Conservation (phyloP, 1,140 invertebrate genomes). For the Heliconius hewitsoni region DNA sequence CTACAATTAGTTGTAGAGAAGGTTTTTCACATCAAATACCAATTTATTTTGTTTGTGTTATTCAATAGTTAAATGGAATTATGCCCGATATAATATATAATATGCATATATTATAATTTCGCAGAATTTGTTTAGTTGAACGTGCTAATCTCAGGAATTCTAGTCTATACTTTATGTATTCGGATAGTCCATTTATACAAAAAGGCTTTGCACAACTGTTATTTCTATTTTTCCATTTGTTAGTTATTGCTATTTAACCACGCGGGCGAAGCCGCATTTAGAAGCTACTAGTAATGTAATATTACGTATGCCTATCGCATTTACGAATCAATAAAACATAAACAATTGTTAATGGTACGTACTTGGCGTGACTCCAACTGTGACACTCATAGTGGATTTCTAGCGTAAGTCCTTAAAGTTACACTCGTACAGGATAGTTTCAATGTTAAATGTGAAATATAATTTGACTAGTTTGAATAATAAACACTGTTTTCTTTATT, state of each 20-base stretch:
- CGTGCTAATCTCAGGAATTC: no score
- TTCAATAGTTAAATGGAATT: no score
- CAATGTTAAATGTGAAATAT: neutral
- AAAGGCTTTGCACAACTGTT: no score
- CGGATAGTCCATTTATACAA: neutral
- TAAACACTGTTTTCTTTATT: no score
- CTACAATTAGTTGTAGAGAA: conserved; percentile 1
- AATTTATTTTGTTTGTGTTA: neutral
- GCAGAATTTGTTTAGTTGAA: no score
- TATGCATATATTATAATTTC: no score
- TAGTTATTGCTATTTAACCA: no score
- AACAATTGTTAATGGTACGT: conserved; percentile 27
- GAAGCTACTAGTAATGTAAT: neutral
- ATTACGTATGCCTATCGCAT: neutral
- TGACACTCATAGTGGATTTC: conserved; percentile 20
- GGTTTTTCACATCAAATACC: neutral
- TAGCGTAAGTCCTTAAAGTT: conserved; percentile 6
- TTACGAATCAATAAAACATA: conserved; percentile 19
- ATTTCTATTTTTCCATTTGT: no score
- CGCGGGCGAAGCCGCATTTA: no score
- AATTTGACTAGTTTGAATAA: neutral
- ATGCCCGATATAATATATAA: no score
- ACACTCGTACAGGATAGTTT: neutral
- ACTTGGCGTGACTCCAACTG: conserved; percentile 19
- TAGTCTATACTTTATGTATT: no score